phyloP scores from a whole-genome alignment of 2,888 invertebrate genomes.

The Parnassius orleans region DNA sequence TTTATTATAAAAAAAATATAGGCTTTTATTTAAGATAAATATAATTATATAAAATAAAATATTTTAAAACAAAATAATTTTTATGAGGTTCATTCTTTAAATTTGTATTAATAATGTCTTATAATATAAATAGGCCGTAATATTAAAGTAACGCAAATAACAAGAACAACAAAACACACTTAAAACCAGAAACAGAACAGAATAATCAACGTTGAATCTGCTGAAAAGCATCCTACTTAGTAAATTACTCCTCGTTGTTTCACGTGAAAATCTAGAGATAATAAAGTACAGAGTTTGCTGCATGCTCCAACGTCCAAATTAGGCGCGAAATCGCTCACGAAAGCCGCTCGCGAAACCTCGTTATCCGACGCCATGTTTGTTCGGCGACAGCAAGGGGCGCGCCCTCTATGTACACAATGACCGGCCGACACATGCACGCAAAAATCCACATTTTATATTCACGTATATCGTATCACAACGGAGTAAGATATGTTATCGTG shows the following conservation, averaged over 20 bases:
- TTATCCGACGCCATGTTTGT: constrained; percentile 78
- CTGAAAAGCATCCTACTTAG: constrained; percentile 33
- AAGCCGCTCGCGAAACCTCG: constrained; percentile 72
- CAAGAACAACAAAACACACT: too few species aligned
- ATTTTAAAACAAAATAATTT: too few species aligned
- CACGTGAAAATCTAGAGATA: constrained; percentile 49
- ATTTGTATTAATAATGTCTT: too few species aligned
- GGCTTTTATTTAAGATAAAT: too few species aligned
- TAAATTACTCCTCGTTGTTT: constrained; percentile 36
- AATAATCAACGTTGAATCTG: too few species aligned
- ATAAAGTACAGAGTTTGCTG: constrained; percentile 43
- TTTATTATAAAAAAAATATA: too few species aligned
- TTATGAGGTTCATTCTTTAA: too few species aligned
- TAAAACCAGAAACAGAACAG: too few species aligned
- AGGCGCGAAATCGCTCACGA: constrained; percentile 79
- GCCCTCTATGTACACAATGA: constrained; percentile 76
- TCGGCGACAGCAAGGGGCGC: constrained; percentile 75
- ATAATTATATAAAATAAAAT: too few species aligned
- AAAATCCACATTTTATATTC: constrained; percentile 22
- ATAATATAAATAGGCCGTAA: too few species aligned
- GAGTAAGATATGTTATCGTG: constrained; percentile 42
- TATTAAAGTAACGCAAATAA: too few species aligned
- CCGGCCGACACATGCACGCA: constrained; percentile 37
- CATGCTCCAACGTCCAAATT: constrained; percentile 57
- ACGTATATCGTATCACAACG: constrained; percentile 30